Evolutionary conservation across 2,888 invertebrate genomes (phyloP).

Genomic region (Augiades crinisus): DNA sequence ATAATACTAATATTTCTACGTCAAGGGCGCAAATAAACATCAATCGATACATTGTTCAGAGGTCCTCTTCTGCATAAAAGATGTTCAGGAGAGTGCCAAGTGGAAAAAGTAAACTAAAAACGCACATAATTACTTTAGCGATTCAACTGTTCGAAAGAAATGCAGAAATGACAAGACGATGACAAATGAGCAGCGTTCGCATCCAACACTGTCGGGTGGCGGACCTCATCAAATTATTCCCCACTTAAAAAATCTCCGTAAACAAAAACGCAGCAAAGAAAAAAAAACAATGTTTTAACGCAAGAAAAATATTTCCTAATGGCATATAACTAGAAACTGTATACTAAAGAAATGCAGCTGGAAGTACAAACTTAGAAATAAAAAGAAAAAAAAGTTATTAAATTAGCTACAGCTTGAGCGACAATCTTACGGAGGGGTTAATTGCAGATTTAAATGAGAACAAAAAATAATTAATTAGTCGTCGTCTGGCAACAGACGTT

Average conservation of each 20-base stretch:
- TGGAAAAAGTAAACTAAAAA: conserved; percentile 70
- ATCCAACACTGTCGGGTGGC: conserved; percentile 78
- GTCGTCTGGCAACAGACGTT: conserved; percentile 4
- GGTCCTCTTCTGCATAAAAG: conserved; percentile 8
- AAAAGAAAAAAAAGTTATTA: neutral
- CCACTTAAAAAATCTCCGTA: conserved; percentile 79
- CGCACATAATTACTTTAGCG: conserved; percentile 76
- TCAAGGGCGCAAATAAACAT: conserved; percentile 16
- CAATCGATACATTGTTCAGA: conserved; percentile 15
- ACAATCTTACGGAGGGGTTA: conserved; percentile 18
- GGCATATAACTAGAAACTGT: too few species aligned
- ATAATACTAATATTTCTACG: too few species aligned
- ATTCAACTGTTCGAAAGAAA: conserved; percentile 78
- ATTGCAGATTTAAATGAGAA: conserved; percentile 19
- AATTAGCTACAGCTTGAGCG: conserved; percentile 9
- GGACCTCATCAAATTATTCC: conserved; percentile 81
- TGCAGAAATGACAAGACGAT: conserved; percentile 81
- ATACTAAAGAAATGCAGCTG: too few species aligned
- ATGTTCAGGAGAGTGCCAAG: conserved; percentile 38
- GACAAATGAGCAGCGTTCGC: conserved; percentile 78
- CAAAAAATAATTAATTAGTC: conserved; percentile 15
- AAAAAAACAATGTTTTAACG: too few species aligned
- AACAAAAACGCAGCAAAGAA: conserved; percentile 75
- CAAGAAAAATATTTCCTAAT: too few species aligned
- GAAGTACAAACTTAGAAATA: too few species aligned